Evolutionary conservation across 2,797 vertebrate genomes (phyloP).

Genomic region (Erpetoichthys calabaricus): DNA sequence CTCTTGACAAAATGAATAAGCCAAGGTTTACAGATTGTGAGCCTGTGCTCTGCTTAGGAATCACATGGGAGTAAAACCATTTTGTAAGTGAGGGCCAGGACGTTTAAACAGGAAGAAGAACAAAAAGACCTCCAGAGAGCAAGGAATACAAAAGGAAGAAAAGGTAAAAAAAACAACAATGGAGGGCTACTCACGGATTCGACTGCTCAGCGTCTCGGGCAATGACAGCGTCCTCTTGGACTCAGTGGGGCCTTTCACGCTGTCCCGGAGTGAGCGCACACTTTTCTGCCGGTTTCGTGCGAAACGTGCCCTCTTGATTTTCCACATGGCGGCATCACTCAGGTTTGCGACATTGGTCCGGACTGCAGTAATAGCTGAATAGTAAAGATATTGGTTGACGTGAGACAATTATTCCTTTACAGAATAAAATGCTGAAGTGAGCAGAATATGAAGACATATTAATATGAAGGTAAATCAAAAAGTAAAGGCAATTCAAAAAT

Average conservation of each 20-base stretch:
- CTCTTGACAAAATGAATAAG: too few species aligned
- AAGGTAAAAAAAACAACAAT: too few species aligned
- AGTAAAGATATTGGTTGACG: neutral
- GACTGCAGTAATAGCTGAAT: slow-evolving; percentile 86
- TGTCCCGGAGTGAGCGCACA: slow-evolving; percentile 86
- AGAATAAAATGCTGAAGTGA: neutral
- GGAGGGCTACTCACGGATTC: slow-evolving; percentile 75
- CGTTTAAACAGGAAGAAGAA: slow-evolving; percentile 5
- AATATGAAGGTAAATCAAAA: neutral
- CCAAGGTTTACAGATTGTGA: too few species aligned
- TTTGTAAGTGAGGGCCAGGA: too few species aligned
- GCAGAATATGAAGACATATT: neutral
- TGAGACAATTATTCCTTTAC: neutral
- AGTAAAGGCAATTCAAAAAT: too few species aligned
- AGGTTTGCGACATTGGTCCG: slow-evolving; percentile 94
- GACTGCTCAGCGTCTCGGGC: slow-evolving; percentile 82
- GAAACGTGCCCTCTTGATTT: slow-evolving; percentile 90
- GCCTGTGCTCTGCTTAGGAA: too few species aligned
- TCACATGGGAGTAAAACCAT: too few species aligned
- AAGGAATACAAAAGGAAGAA: slow-evolving; percentile 5
- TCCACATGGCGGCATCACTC: slow-evolving; percentile 93
- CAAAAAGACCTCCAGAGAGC: neutral
- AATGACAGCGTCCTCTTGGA: slow-evolving; percentile 91
- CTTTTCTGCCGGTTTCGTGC: slow-evolving; percentile 93
- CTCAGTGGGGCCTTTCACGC: slow-evolving; percentile 72